phyloP scores from a whole-genome alignment of 2,113 vertebrate genomes.

The Zapus hudsonius region DNA sequence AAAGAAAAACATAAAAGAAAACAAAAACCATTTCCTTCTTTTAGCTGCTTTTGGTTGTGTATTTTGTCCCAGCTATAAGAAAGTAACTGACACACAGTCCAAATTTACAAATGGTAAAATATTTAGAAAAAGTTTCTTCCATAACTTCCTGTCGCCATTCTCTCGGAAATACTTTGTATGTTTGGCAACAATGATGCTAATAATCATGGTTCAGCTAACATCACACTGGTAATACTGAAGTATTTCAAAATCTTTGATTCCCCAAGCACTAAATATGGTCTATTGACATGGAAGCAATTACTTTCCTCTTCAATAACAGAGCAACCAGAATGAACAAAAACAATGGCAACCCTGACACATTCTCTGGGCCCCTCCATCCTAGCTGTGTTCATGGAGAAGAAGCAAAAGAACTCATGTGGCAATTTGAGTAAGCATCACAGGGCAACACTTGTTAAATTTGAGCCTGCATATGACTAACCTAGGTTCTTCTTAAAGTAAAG shows the following conservation, averaged over 20 bases:
- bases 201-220: background rate
- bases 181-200: background rate
- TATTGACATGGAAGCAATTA: background rate
- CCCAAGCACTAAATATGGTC: background rate
- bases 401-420: background rate
- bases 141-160: background rate
- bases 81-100: slow-evolving; percentile 22
- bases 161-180: background rate
- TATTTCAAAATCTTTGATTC: background rate
- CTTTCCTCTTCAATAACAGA: background rate
- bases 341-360: background rate
- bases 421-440: background rate
- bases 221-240: background rate
- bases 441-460: background rate
- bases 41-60: too few species aligned
- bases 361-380: background rate
- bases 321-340: background rate
- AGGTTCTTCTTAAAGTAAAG: background rate
- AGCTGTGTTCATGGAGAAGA: rapidly evolving
- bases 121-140: background rate
- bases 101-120: background rate
- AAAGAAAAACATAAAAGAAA: too few species aligned
- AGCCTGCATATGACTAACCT: background rate
- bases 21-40: too few species aligned
- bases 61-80: too few species aligned